phyloP scores from a whole-genome alignment of 2,113 vertebrate species.

The Dasypus novemcinctus region DNA sequence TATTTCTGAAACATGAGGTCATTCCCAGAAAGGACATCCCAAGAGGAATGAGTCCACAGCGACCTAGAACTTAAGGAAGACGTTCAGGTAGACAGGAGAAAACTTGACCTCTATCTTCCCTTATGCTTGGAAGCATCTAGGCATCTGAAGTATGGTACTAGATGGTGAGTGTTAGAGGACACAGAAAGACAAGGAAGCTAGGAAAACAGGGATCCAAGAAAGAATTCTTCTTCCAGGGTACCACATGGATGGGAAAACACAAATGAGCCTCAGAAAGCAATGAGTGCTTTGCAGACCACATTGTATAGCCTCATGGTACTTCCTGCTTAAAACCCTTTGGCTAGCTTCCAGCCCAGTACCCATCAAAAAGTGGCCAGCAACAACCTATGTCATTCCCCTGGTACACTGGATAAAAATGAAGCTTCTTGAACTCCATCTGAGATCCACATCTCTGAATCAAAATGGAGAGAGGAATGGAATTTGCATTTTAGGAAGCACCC shows the following conservation, averaged over 20 bases:
- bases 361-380: not conserved
- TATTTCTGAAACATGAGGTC: constrained; percentile 28
- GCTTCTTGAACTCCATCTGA: not conserved
- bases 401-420: not conserved
- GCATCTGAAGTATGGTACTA: not conserved
- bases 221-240: not conserved
- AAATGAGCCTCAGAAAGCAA: not conserved
- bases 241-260: not conserved
- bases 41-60: not conserved
- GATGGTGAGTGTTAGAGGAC: not conserved
- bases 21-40: not conserved
- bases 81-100: not conserved
- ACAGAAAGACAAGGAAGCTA: constrained; percentile 21
- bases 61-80: not conserved
- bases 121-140: not conserved
- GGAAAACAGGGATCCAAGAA: not conserved
- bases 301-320: not conserved
- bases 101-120: not conserved
- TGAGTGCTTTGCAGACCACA: not conserved
- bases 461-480: not conserved
- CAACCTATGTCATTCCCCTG: not conserved
- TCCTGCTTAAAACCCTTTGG: not conserved
- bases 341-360: not conserved
- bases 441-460: not conserved
- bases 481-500: not conserved